Evolutionary conservation across 2,797 vertebrate species (phyloP).

Genomic region (Arctocebus calabarensis): DNA sequence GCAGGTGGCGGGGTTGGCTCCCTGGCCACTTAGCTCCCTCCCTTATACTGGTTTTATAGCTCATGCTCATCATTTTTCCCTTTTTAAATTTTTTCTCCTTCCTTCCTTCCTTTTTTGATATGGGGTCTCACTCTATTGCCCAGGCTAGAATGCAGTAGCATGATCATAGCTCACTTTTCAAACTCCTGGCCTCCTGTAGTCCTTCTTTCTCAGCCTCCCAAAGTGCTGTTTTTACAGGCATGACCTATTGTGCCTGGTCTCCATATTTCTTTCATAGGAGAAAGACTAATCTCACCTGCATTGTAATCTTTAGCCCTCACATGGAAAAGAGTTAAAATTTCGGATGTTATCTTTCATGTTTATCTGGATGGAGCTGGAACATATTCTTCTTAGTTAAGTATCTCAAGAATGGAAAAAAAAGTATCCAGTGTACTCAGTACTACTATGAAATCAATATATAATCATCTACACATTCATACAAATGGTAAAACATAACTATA

Average conservation of each 20-base stretch:
- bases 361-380: no score
- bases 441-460: no score
- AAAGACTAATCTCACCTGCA: not conserved
- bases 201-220: not conserved
- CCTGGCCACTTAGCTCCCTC: not conserved
- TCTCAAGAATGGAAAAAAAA: no score
- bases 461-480: no score
- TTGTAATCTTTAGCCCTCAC: not conserved
- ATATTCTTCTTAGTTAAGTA: no score
- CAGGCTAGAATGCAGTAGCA: no score
- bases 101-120: not conserved
- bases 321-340: constrained; percentile 30
- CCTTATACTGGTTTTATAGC: not conserved
- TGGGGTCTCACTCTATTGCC: no score
- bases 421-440: no score
- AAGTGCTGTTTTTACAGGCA: not conserved
- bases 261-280: not conserved
- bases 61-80: not conserved
- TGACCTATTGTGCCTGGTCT: not conserved
- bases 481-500: no score
- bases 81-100: not conserved
- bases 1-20: not conserved
- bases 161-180: not conserved
- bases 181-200: not conserved
- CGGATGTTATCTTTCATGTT: not conserved